Evolutionary conservation across 2,113 vertebrate species (phyloP), one percentile per base, ranked within the genome.

Genomic region (Hippocampus guttulatus): DNA sequence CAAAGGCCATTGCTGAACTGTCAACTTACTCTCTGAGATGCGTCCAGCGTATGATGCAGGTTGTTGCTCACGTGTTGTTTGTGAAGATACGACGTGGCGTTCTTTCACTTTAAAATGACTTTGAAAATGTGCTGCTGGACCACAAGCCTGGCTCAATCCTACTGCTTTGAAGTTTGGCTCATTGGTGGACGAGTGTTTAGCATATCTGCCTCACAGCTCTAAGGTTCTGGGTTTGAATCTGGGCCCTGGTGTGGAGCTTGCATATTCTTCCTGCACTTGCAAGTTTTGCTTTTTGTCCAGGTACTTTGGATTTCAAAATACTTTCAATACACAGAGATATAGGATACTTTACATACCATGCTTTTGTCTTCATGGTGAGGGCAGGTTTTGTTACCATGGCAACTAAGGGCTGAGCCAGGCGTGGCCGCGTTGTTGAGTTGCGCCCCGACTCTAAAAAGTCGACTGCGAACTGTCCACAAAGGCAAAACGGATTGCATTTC

Each of bases 1-100:
- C 25, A 70, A 73, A 76, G 67, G 72, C 64, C 76, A 75, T 0
- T 25, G 33, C 67, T 14, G 41, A 60, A 54, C 71, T 2, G 12
- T 67, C 47, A 67, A 75, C 68, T 45, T 49, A 52, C 30, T 75
- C 71, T n/a, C 54, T 3, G 52, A n/a, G 21, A 54, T 54, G 20
- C 21, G 10, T 11, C 52, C 21, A 8, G 55, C 12, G 15, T 11
- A 27, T 14, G n/a, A 5, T 12, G n/a, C 21, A 4, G 11, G 52
- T 2, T 55, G 21, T 55, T 55, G 23, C 57, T 60, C 25, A 8
- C 27, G 0, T 8, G 25, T 30, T 60, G 12, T 60, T 16, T 30
- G 57, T 15, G 6, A 60, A 60, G 57, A 33, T 30, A 7, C 12
- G 3, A 7, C 5, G 10, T 30, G 57, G 25, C 25, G 5, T 58